Percentiles rank a stretch among this genome's conserved stretches.
These are phyloP conservation scores for Halictus quadricinctus DNA, from an alignment of 2,888 invertebrate species.

Conservation along the genomic window DNA sequence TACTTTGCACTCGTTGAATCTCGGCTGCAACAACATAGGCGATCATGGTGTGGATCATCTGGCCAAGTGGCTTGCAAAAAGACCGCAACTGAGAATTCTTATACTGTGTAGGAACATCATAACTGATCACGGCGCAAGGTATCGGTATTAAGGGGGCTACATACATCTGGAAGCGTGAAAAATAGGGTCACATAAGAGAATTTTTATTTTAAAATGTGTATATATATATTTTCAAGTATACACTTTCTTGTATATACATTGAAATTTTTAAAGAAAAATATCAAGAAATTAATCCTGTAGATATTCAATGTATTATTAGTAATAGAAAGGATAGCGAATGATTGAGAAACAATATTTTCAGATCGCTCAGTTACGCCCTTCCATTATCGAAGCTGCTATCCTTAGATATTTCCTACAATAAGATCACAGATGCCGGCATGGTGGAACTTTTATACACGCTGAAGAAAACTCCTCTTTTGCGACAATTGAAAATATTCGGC, in stretches of 20 bases:
- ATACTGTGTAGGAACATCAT: conserved; percentile 85
- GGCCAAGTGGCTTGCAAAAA: conserved; percentile 83
- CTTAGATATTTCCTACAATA: conserved; percentile 85
- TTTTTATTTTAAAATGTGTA: too few relatives aligned
- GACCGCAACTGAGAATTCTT: conserved; percentile 83
- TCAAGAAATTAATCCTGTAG: too few relatives aligned
- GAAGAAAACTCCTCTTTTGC: conserved; percentile 83
- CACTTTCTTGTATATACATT: too few relatives aligned
- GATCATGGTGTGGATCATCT: conserved; percentile 85
- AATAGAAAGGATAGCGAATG: not conserved
- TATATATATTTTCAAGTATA: not conserved
- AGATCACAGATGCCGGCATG: conserved; percentile 84
- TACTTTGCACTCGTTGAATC: conserved; percentile 84
- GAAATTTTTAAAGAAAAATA: too few relatives aligned
- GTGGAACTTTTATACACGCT: conserved; percentile 84
- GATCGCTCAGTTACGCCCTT: conserved; percentile 84
- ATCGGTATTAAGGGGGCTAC: conserved; percentile 4
- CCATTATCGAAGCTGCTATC: conserved; percentile 85
- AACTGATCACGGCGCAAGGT: conserved; percentile 84
- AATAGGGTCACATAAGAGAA: too few relatives aligned
- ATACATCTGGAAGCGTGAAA: too few relatives aligned
- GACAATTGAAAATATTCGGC: conserved; percentile 82
- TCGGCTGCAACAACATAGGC: conserved; percentile 85
- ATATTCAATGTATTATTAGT: not conserved
- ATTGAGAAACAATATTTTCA: conserved; percentile 64